Base-by-base conservation (phyloP, 2,113 vertebrate species). In the Grammomys dolichurus region DNA sequence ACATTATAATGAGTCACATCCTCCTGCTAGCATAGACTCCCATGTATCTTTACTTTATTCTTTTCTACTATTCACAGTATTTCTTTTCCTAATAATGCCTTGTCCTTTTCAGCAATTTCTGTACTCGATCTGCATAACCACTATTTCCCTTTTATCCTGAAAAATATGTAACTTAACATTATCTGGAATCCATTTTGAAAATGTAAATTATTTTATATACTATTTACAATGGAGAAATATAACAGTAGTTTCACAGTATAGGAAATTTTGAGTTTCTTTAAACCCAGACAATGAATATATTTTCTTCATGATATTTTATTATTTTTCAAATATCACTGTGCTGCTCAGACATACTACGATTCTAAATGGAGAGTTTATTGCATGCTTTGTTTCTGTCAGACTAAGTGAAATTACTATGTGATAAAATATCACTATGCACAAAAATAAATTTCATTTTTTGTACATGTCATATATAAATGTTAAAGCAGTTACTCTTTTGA, bases 401-500 rank as follows among this genome's bases (percentile, higher is more conserved):
- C 11, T 78, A 89, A 94, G 43, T 60, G 33, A 93, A 94, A 93
- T 86, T 93, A 93, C 90, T 89, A 26, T n/a, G 26, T 75, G n/a
- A 93, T 87, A 96, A 96, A 97, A 93, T 81, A 65, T 28, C 60
- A 84, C 46, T 17, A 54, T 51, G 11, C 2, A 56, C 54, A 51
- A 95, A 96, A 78, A 77, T 87, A 93, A 48, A 78, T 90, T 93
- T 87, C 11, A 58, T 67, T 94, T 94, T 77, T 86, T 90, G 43
- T 82, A 70, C 69, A 8, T 95, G 54, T 82, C 93, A 93, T 12
- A 76, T 13, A 82, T 43, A 94, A 86, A 97, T 90, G 80, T 86
- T 95, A 97, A 94, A 93, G 75, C 92, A 92, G 40, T 89, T 93
- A 85, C 43, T 93, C 48, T 92, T 92, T 81, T 75, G 48, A 75